Evolutionary conservation across 2,888 invertebrate genomes (phyloP), one percentile per base, ranked within the genome.

Genomic region (Cerceris rybyensis): DNA sequence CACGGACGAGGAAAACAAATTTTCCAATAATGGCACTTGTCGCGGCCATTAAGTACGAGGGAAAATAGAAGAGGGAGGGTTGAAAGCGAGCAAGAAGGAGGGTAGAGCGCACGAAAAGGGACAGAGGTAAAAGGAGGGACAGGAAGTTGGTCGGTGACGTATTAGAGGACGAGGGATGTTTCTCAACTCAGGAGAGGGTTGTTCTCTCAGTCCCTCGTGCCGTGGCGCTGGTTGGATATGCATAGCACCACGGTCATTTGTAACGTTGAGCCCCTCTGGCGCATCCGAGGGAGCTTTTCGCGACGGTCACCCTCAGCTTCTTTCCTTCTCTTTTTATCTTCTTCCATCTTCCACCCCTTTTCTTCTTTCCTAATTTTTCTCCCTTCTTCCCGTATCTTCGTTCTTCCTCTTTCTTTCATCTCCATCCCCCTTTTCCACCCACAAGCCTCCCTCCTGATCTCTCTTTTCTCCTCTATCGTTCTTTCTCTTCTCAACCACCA

Each of bases 221-320:
- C 72, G 61, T 69, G 70, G 71, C 75, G 82, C 86, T 86, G 79
- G 86, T 90, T 89, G 88, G 88, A 87, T 90, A 90, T 90, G 90
- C 90, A 90, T 88, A 89, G 86, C 87, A 74, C 84, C 84, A 78
- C 80, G 87, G 87, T 90, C 89, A 90, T 90, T 90, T 90, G 90
- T 90, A 90, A 89, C 87, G 83, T 81, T 88, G 88, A 90, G 85
- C 88, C 83, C 81, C 84, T 83, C 80, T 81, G 82, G 81, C 72
- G 82, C 81, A 84, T 87, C 87, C 82, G 76, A 83, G 82, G 81
- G 84, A 85, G 81, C 80, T 86, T 87, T 85, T 83, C 84, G 81
- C 87, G 78, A 69, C 64, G 78, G 80, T 81, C 74, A 77, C 78
- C 81, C 83, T 57, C 8, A 17, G 58, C 78, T 68, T 50, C 71